Evolutionary conservation across 2,888 invertebrate genomes (phyloP), one percentile per base, ranked within the genome.

Genomic region (Oscheius myriophilus): DNA sequence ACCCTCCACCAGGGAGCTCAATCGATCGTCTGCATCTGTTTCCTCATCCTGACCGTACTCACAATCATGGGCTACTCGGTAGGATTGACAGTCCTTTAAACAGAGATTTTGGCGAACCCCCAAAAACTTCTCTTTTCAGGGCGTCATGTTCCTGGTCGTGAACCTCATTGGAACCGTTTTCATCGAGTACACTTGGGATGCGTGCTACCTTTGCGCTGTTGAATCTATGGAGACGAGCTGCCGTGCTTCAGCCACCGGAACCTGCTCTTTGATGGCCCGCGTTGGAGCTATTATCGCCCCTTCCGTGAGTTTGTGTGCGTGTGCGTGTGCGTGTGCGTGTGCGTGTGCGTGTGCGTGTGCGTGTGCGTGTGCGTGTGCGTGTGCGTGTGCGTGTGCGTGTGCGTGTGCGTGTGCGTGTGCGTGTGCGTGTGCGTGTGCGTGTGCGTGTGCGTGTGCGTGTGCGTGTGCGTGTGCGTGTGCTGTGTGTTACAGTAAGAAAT

Each of bases 161-260:
- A 83, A 82, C 61, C 61, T 86, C 14, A 69, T 84, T 58, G 86
- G 86, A 46, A 82, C 82, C 4, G 79, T 85, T 0, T 85, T 86
- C 78, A 82, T 86, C 68, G 86, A 85, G 68, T 84, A 85, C 70
- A 84, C 84, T 3, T 85, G 86, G 85, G 85, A 85, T 70, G 85
- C 85, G 0, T 83, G 82, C 58, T 84, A 85, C 66, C 72, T 85
- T 12, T 84, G 83, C 55, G 82, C 83, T 9, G 82, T 85, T 7
- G 85, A 85, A 57, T 74, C 78, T 18, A 82, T 84, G 80, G 82
- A 84, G 53, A 84, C 84, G 14, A 68, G 74, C 16, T 76, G 70
- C 46, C 66, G 84, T n/a, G 81, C 83, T 9, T 75, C 76, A 25
- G 81, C 82, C 14, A 76, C 83, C n/a, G 84, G 84, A 39, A 76